A percentile compares a stretch with the other conserved stretches of the same genome.
These are phyloP conservation scores for Brienomyrus longianalis DNA, from an alignment of 2,113 vertebrate species.

Conservation along the genomic window DNA sequence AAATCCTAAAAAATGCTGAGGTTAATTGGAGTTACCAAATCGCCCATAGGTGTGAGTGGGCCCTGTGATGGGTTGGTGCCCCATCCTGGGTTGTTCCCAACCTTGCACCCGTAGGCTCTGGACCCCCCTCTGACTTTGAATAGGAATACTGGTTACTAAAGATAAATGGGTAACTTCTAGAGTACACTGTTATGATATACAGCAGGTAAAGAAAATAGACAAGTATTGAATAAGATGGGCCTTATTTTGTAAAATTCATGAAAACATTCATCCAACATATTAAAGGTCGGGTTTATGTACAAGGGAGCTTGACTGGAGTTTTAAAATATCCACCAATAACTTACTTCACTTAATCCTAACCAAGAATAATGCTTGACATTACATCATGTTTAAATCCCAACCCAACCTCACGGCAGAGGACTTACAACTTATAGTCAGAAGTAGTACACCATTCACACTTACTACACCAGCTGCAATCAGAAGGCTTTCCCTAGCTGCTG, in stretches of 20 bases:
- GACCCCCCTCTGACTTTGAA: not conserved
- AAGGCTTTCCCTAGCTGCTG: not conserved
- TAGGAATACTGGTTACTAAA: not conserved
- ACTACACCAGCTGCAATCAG: not conserved
- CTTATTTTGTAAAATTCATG: not conserved
- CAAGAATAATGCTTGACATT: not conserved
- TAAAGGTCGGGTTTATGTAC: not conserved
- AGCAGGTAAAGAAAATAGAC: not conserved
- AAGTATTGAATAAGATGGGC: not conserved
- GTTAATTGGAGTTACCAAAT: not conserved
- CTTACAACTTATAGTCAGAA: not conserved
- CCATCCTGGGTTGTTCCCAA: not conserved
- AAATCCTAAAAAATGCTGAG: not conserved
- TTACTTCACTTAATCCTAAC: not conserved
- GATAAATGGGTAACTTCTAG: not conserved
- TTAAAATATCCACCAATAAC: not conserved
- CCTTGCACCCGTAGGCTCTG: not conserved
- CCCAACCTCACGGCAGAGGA: not conserved
- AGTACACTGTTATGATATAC: not conserved
- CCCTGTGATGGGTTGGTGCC: not conserved
- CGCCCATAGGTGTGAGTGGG: not conserved
- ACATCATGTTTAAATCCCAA: not conserved
- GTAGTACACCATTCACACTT: not conserved
- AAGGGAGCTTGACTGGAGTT: not conserved
- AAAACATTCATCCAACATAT: not conserved